phyloP scores from a whole-genome alignment of 1,140 invertebrate species.

The Plutomurus gul region DNA sequence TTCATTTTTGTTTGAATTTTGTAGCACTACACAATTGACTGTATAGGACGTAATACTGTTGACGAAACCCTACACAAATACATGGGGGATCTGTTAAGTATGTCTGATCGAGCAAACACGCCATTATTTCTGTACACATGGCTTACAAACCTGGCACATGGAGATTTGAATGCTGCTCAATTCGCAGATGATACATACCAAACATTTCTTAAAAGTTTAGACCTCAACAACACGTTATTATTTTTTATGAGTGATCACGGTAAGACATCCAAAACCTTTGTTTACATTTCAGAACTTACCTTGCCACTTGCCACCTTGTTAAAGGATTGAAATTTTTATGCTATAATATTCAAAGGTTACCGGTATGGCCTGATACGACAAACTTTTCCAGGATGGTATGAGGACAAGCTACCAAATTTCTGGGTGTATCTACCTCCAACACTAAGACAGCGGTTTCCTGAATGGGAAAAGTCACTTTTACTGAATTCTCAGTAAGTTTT shows the following conservation, averaged over 20 bases:
- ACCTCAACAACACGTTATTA: constrained; percentile 45
- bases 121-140: constrained; percentile 42
- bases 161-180: constrained; percentile 24
- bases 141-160: constrained; percentile 43
- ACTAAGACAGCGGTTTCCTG: constrained; percentile 13
- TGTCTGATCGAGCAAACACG: neutral
- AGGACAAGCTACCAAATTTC: constrained; percentile 52
- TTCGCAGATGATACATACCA: constrained; percentile 22
- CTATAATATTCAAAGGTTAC: constrained; percentile 34
- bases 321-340: neutral
- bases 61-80: constrained; percentile 43
- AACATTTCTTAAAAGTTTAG: constrained; percentile 16
- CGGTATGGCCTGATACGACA: constrained; percentile 35
- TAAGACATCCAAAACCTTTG: no score
- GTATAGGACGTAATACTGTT: constrained; percentile 41
- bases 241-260: constrained; percentile 52
- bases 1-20: neutral
- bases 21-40: constrained; percentile 25
- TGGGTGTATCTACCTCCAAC: constrained; percentile 41
- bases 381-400: constrained; percentile 52
- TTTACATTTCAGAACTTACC: no score
- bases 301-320: no score
- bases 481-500: constrained; percentile 34
- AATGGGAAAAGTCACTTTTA: neutral
- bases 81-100: constrained; percentile 15